Conservation (phyloP, 2,797 vertebrate genomes). For the Varecia variegata region DNA sequence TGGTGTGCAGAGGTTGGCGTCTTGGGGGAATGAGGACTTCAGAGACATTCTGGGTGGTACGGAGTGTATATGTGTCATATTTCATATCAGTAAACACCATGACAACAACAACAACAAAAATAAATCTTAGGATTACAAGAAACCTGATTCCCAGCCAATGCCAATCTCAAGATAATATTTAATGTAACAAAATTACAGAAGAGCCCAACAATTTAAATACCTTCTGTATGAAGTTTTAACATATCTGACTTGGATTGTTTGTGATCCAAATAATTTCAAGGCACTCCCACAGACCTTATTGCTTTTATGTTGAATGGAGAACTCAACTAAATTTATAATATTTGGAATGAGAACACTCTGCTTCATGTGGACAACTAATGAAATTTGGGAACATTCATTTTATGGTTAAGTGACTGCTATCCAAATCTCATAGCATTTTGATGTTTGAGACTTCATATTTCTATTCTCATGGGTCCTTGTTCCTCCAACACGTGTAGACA, state of each 20-base stretch:
- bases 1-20: background rate
- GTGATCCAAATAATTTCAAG: background rate
- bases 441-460: fast-evolving
- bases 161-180: background rate
- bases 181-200: background rate
- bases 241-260: background rate
- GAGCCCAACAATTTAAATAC: background rate
- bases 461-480: background rate
- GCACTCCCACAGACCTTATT: background rate
- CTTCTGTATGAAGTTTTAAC: too few relatives aligned
- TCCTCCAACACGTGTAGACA: background rate
- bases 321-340: background rate
- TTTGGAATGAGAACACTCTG: background rate
- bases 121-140: background rate
- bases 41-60: background rate
- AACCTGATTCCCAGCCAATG: background rate
- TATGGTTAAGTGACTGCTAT: background rate
- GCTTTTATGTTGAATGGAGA: background rate
- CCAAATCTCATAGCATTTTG: background rate
- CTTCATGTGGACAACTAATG: background rate
- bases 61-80: background rate
- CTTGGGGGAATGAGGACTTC: background rate
- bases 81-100: background rate
- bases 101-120: background rate
- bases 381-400: background rate